Conservation (phyloP, 2,888 invertebrate genomes). For the Oscheius onirici region DNA sequence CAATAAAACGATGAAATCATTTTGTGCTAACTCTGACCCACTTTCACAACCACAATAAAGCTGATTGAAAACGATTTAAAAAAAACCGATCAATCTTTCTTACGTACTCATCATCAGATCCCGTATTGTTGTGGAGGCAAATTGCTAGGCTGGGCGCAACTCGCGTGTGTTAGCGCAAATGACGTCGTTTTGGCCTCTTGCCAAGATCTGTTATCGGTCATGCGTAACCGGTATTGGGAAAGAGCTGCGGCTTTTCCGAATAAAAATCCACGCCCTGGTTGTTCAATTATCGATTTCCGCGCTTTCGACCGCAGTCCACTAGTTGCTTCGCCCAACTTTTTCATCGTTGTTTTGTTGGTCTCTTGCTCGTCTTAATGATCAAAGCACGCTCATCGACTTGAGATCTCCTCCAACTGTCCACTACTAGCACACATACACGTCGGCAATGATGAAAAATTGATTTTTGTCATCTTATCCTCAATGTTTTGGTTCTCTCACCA, state of each 20-base stretch:
- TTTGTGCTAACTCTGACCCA: not conserved
- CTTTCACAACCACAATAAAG: not conserved
- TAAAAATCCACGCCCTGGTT: not conserved
- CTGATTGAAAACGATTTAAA: not conserved
- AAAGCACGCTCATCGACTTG: not conserved
- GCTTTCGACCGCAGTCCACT: not conserved
- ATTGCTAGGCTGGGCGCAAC: conserved; percentile 22
- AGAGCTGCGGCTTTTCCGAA: not conserved
- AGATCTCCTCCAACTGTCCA: not conserved
- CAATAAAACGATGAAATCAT: conserved; percentile 6
- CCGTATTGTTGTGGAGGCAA: not conserved
- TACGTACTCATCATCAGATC: no score
- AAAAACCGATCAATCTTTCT: not conserved
- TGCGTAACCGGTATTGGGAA: conserved; percentile 3
- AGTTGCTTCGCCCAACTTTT: not conserved
- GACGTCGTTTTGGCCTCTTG: conserved; percentile 14
- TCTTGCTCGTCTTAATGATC: not conserved
- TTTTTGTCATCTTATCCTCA: no score
- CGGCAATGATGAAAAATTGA: no score
- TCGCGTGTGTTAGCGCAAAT: conserved; percentile 19
- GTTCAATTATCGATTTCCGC: not conserved
- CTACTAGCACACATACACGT: not conserved
- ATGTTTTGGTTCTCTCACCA: no score
- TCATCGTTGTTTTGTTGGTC: not conserved
- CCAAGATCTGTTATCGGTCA: conserved; percentile 25